phyloP scores from a whole-genome alignment of 2,888 invertebrate genomes.

The Ophion obscuratus region DNA sequence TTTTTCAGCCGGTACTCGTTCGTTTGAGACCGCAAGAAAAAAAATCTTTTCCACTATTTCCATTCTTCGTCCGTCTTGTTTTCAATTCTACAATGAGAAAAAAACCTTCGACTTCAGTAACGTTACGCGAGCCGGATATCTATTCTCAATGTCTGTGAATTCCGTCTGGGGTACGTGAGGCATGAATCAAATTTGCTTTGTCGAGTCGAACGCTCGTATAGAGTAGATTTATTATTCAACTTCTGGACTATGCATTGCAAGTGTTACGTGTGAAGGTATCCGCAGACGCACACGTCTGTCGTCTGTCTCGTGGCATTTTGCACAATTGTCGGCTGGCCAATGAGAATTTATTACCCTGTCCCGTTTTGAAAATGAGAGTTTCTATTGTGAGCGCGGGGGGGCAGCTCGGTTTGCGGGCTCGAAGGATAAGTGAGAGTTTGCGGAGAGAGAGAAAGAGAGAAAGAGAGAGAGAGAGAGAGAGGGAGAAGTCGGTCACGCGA shows the following conservation, averaged over 20 bases:
- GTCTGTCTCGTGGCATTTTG: constrained; percentile 12
- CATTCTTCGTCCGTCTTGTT: background rate
- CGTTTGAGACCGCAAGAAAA: background rate
- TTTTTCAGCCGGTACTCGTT: background rate
- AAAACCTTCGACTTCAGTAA: background rate
- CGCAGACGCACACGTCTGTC: background rate
- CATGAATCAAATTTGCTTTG: too few species aligned
- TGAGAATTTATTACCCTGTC: constrained; percentile 13
- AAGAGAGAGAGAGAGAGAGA: background rate
- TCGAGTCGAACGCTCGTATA: background rate
- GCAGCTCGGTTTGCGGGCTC: constrained; percentile 53
- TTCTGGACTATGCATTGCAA: background rate
- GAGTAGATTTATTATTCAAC: background rate
- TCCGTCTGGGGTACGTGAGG: too few species aligned
- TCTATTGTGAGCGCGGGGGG: constrained; percentile 4
- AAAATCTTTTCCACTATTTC: background rate
- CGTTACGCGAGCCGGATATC: too few species aligned
- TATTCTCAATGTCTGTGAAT: too few species aligned
- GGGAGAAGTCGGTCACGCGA: constrained; percentile 23
- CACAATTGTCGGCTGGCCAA: background rate
- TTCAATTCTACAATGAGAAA: background rate
- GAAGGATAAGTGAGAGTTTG: constrained; percentile 70
- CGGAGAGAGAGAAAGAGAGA: background rate
- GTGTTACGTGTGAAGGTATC: background rate
- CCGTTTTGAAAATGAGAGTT: background rate